Conservation (phyloP, 2,113 vertebrate genomes). For the Amazona guildingii region DNA sequence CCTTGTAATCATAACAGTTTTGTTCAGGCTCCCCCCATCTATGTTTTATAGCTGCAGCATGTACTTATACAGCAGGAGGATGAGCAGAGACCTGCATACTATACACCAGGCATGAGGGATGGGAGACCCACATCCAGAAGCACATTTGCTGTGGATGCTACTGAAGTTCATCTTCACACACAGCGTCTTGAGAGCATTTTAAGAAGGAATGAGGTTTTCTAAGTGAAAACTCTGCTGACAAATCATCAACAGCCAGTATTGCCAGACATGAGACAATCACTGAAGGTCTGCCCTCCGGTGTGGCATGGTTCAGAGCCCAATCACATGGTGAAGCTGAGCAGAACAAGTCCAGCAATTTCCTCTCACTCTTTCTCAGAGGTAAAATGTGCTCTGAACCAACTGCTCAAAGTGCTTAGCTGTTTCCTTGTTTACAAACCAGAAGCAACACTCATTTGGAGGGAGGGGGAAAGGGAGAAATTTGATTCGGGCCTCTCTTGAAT, state of each 20-base stretch:
- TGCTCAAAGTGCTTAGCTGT: background rate
- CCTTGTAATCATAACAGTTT: background rate
- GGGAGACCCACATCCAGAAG: background rate
- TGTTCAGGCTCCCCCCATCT: background rate
- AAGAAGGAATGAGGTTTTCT: conserved; percentile 26
- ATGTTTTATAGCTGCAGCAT: background rate
- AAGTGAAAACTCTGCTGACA: conserved; percentile 40
- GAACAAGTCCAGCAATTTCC: background rate
- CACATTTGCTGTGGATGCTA: conserved; percentile 7
- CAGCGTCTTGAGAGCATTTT: background rate
- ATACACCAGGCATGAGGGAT: background rate
- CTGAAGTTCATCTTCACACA: background rate
- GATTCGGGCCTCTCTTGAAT: background rate
- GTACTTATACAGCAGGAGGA: background rate
- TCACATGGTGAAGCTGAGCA: background rate
- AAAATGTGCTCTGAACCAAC: background rate
- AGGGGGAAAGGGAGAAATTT: background rate
- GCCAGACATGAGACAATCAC: conserved; percentile 6
- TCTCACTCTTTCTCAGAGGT: background rate
- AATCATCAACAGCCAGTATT: background rate
- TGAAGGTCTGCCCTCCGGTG: background rate
- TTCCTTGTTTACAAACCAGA: background rate
- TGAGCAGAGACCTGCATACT: background rate
- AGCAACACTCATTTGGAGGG: background rate
- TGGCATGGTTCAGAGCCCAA: background rate